These are phyloP conservation scores for Ammodytes dubius DNA, from an alignment of 2,113 vertebrate species.

Conservation along the genomic window DNA sequence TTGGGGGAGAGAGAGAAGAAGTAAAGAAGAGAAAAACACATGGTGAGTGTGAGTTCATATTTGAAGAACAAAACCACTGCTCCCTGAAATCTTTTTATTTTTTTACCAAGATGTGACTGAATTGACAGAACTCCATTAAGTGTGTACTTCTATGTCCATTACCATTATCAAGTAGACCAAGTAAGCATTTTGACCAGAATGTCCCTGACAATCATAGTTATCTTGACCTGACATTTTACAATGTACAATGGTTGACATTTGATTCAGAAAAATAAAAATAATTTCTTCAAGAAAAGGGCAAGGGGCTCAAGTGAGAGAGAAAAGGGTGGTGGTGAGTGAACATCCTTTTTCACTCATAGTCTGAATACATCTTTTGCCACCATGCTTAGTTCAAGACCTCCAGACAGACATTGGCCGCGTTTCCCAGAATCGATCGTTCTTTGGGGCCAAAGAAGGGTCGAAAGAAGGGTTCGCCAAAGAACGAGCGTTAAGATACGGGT, in stretches of 20 bases:
- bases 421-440: too few relatives aligned
- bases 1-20: slow-evolving; percentile 30
- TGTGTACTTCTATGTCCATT: neutral
- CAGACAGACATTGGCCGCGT: neutral
- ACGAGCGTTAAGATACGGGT: too few relatives aligned
- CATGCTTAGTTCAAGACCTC: slow-evolving; percentile 28
- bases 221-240: neutral
- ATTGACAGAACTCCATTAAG: slow-evolving; percentile 23
- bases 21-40: slow-evolving; percentile 46
- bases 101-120: neutral
- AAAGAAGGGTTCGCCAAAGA: too few relatives aligned
- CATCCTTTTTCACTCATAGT: neutral
- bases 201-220: slow-evolving; percentile 12
- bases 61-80: slow-evolving; percentile 12
- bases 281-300: neutral
- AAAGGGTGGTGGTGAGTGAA: neutral
- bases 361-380: slow-evolving; percentile 3
- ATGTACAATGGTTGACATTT: neutral
- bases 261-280: slow-evolving; percentile 2
- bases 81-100: slow-evolving; percentile 6
- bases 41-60: slow-evolving; percentile 1
- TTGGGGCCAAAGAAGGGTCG: too few relatives aligned
- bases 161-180: neutral
- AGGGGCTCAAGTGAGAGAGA: neutral
- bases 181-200: slow-evolving; percentile 1